A percentile compares a stretch with the other conserved stretches of the same genome.
Conservation (phyloP, 2,797 vertebrate species). For the Cossypha dichroa region DNA sequence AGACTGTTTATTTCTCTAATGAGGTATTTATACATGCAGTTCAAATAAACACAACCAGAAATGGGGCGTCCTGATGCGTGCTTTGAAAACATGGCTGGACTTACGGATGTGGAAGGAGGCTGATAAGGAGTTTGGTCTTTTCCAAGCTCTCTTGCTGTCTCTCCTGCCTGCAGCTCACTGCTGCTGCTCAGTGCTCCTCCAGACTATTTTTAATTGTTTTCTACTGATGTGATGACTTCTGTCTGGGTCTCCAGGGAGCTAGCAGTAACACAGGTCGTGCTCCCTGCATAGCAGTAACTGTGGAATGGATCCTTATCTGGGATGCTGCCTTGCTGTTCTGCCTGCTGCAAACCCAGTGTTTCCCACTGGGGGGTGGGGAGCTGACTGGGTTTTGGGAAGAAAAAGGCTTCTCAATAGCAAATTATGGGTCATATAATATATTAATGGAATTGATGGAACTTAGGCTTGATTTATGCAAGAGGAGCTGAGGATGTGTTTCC, state of each 20-base stretch:
- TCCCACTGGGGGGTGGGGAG: not conserved
- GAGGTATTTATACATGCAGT: not conserved
- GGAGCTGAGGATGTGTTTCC: not conserved
- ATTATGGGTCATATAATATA: not conserved
- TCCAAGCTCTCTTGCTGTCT: not conserved
- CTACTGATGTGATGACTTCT: not conserved
- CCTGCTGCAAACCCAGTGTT: not conserved
- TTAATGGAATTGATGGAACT: not conserved
- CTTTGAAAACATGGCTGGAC: not conserved
- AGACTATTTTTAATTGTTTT: slow-evolving; percentile 5
- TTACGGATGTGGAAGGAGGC: not conserved
- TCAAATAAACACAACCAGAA: not conserved
- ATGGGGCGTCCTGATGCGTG: accelerated
- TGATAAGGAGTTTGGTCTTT: not conserved
- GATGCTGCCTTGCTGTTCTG: not conserved
- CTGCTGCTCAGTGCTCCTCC: not conserved
- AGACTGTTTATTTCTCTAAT: not conserved
- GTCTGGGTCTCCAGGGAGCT: not conserved
- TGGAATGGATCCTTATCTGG: not conserved
- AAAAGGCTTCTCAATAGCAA: not conserved
- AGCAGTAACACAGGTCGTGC: not conserved
- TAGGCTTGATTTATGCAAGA: not conserved
- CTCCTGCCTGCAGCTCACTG: not conserved
- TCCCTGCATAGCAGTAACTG: not conserved
- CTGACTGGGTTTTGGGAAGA: not conserved